Percentiles rank a stretch among this genome's conserved stretches.
These are phyloP conservation scores for Drosophila putrida DNA, from an alignment of 2,888 invertebrate species.

Conservation along the genomic window DNA sequence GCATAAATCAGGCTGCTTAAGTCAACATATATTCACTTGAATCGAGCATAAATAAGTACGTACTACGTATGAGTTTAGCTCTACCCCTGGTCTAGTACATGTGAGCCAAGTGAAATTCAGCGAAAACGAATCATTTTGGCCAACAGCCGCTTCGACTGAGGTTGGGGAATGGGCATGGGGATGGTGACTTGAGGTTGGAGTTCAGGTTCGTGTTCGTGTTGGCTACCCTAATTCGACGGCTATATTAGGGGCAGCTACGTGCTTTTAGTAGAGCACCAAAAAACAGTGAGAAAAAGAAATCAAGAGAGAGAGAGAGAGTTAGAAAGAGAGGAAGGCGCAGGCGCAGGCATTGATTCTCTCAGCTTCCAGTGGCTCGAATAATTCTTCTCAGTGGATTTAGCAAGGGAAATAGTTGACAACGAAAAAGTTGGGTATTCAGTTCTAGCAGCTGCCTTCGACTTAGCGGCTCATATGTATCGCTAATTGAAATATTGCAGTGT, in stretches of 20 bases:
- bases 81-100: slow-evolving; percentile 10
- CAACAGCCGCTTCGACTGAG: slow-evolving; percentile 25
- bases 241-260: slow-evolving; percentile 37
- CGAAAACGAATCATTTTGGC: slow-evolving; percentile 70
- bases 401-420: slow-evolving; percentile 44
- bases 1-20: slow-evolving; percentile 73
- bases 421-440: slow-evolving; percentile 47
- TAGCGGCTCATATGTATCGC: slow-evolving; percentile 32
- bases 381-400: slow-evolving; percentile 10
- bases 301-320: slow-evolving; percentile 1
- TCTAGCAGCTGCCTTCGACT: slow-evolving; percentile 47
- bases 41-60: slow-evolving; percentile 60
- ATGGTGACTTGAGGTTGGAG: slow-evolving; percentile 8
- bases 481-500: slow-evolving; percentile 67
- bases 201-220: slow-evolving; percentile 14
- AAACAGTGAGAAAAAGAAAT: not conserved
- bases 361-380: slow-evolving; percentile 37
- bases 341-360: slow-evolving; percentile 16
- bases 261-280: slow-evolving; percentile 29
- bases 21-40: slow-evolving; percentile 66
- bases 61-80: not conserved
- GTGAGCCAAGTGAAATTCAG: slow-evolving; percentile 68
- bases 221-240: slow-evolving; percentile 37
- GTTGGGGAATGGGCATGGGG: not conserved
- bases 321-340: slow-evolving; percentile 42